Evolutionary conservation across 2,888 invertebrate genomes (phyloP).

Genomic region (Drosophila longiperda): DNA sequence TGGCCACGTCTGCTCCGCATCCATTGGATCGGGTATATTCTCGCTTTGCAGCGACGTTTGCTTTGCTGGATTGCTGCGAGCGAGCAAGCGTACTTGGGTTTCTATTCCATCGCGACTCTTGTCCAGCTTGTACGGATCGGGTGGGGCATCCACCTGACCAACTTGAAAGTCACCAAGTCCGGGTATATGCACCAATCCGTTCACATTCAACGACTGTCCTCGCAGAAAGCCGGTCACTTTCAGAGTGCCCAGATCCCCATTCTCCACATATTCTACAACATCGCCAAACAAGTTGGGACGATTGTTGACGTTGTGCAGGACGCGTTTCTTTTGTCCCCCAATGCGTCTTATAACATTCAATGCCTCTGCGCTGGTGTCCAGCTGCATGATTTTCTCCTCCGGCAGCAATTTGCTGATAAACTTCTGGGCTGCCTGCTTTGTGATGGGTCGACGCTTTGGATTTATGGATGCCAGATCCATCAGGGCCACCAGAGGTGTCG

Average conservation of each 20-base stretch:
- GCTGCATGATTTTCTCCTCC: conserved; percentile 91
- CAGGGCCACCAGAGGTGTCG: conserved; percentile 91
- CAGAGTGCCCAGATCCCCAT: conserved; percentile 87
- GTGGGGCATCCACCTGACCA: conserved; percentile 89
- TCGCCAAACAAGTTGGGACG: conserved; percentile 95
- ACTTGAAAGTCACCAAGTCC: conserved; percentile 98
- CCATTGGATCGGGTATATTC: conserved; percentile 94
- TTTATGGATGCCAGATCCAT: conserved; percentile 91
- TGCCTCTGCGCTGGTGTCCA: conserved; percentile 91
- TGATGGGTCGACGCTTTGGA: conserved; percentile 89
- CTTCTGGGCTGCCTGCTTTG: conserved; percentile 82
- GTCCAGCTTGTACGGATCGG: conserved; percentile 89
- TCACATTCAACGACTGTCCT: conserved; percentile 93
- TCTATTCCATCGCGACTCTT: conserved; percentile 81
- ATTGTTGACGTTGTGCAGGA: conserved; percentile 90
- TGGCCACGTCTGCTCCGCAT: conserved; percentile 98
- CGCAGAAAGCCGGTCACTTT: conserved; percentile 95
- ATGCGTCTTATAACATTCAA: conserved; percentile 90
- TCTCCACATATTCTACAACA: conserved; percentile 88
- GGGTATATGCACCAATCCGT: conserved; percentile 95
- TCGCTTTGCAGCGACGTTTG: conserved; percentile 92
- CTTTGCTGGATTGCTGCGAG: conserved; percentile 88
- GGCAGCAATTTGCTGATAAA: conserved; percentile 90
- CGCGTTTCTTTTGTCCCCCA: conserved; percentile 92
- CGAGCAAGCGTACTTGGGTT: conserved; percentile 84